Percentiles rank a stretch among this genome's conserved stretches.
Evolutionary conservation across 1,140 invertebrate genomes (phyloP).

Genomic region (Holotrichia oblita): DNA sequence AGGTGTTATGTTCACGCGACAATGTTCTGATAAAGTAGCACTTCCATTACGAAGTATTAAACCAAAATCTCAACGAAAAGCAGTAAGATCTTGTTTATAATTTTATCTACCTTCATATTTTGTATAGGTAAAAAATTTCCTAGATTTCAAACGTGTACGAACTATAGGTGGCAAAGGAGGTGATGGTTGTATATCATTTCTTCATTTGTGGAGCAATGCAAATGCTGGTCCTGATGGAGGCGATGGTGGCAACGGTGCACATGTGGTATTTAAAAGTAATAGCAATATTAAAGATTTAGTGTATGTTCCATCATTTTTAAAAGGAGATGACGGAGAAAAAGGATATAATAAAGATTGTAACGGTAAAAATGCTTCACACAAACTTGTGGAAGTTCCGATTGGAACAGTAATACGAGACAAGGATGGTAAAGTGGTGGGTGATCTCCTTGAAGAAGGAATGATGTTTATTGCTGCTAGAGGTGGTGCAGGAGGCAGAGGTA

Average conservation of each 20-base stretch:
- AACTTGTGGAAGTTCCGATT: slow-evolving; percentile 82
- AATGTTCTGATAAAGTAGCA: slow-evolving; percentile 49
- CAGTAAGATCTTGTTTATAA: slow-evolving; percentile 50
- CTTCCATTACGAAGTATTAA: slow-evolving; percentile 65
- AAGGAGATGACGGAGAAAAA: slow-evolving; percentile 75
- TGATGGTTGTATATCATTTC: slow-evolving; percentile 89
- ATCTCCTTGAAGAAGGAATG: slow-evolving; percentile 74
- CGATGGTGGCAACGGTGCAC: slow-evolving; percentile 97
- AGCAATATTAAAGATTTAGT: slow-evolving; percentile 77
- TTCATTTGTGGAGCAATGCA: slow-evolving; percentile 81
- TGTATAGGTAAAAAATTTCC: slow-evolving; percentile 69
- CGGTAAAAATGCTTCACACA: slow-evolving; percentile 82
- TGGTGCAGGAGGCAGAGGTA: slow-evolving; percentile 95
- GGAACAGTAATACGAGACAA: slow-evolving; percentile 84
- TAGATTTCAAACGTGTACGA: slow-evolving; percentile 72
- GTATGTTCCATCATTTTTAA: slow-evolving; percentile 69
- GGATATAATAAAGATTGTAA: slow-evolving; percentile 82
- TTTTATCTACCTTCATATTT: slow-evolving; percentile 24
- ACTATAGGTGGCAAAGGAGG: slow-evolving; percentile 88
- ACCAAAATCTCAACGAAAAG: slow-evolving; percentile 62
- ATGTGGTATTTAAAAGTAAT: slow-evolving; percentile 88
- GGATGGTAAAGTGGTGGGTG: slow-evolving; percentile 72
- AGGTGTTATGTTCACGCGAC: not conserved
- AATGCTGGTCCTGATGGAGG: slow-evolving; percentile 95
- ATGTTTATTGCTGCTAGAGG: slow-evolving; percentile 95